Percentiles rank a stretch among this genome's conserved stretches.
Conservation (phyloP, 2,888 invertebrate genomes). For the Peribatodes rhomboidaria region DNA sequence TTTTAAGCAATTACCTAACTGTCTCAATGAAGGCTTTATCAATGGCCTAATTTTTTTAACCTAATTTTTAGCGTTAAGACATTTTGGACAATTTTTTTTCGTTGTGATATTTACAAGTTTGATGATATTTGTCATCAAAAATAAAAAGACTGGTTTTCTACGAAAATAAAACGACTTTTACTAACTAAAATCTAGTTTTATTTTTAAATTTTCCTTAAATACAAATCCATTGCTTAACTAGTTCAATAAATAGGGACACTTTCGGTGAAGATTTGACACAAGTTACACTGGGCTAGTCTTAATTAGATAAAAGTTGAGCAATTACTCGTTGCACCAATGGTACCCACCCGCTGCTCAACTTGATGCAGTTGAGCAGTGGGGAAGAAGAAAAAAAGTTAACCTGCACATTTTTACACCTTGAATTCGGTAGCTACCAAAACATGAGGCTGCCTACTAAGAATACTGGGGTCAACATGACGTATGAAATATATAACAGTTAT, state of each 20-base stretch:
- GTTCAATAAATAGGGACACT: conserved; percentile 8
- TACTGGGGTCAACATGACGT: too few species aligned
- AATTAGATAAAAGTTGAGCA: not conserved
- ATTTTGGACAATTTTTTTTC: conserved; percentile 4
- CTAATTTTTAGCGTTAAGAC: too few species aligned
- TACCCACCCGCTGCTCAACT: too few species aligned
- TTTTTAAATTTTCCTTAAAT: conserved; percentile 28
- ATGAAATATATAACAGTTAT: too few species aligned
- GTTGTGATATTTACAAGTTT: conserved; percentile 15
- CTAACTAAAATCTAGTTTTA: conserved; percentile 43
- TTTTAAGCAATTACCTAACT: conserved; percentile 1
- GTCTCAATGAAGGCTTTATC: not conserved
- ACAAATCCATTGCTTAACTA: conserved; percentile 26
- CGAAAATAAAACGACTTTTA: conserved; percentile 46
- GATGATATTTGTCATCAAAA: conserved; percentile 4
- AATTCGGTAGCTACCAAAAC: too few species aligned
- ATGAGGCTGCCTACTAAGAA: too few species aligned
- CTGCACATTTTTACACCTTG: too few species aligned
- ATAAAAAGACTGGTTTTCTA: conserved; percentile 51
- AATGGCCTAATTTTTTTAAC: too few species aligned
- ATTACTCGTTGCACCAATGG: too few species aligned
- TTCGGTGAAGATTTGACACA: not conserved
- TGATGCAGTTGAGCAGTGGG: too few species aligned
- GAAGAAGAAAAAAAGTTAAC: too few species aligned
- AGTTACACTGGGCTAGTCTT: not conserved